Base-by-base conservation (phyloP, 2,888 invertebrate species). In the Acheta domesticus region DNA sequence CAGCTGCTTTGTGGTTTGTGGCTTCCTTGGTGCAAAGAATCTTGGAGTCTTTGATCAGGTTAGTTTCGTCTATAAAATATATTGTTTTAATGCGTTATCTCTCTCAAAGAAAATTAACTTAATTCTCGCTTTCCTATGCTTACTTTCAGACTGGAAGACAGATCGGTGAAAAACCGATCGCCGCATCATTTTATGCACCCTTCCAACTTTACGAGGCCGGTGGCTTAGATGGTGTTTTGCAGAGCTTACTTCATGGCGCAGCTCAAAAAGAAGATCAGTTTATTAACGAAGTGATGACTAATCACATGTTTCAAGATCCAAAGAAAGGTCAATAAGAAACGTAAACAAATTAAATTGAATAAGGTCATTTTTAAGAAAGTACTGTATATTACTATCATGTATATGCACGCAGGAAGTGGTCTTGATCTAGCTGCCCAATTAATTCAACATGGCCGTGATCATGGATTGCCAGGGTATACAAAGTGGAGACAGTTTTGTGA, bases 361-460 rank as follows among this genome's bases (percentile, higher is more conserved):
- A 74, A 36, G 8, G 1, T 8, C 36, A 36, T 36, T 36, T n/a
- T 11, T 0, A n/a, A 11, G n/a, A 11, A 20, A 8, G 19, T 12
- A 20, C 0, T 11, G 12, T 12, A n/a, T 11, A 73, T n/a, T 20
- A n/a, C 12, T 73, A 73, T n/a, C 5, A 19, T 73, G 73, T 77
- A 0, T 20, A 49, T 36, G 49, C 19, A 77, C 11, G 48, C 80
- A 85, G 85, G 85, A 23, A 83, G 85, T 12, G 87, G 89, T 4
- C 85, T 89, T 80, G 89, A 89, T 83, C 86, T 89, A 77, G 89
- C 88, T 1, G 89, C 90, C 0, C 89, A 89, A 82, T 86, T 88
- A 74, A 89, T 90, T 79, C 90, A 91, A 83, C 89, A 89, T 83
- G 90, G 90, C n/a, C 85, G 90, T 74, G 90, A 90, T 84, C 90